phyloP scores from a whole-genome alignment of 2,113 vertebrate species.

The Dunckerocampus dactyliophorus region DNA sequence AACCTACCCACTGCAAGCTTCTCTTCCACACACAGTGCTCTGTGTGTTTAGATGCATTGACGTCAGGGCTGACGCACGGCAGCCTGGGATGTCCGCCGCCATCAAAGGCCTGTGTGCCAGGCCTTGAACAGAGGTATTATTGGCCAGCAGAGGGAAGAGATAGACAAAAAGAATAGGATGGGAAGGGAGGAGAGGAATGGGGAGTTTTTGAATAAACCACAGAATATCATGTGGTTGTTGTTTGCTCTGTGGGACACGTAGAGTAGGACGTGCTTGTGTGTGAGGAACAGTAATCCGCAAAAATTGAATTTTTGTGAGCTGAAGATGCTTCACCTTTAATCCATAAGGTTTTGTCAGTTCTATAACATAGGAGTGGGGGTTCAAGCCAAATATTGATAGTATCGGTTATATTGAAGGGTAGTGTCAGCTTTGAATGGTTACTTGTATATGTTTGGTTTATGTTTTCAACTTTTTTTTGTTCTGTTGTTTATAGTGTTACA shows the following conservation, averaged over 20 bases:
- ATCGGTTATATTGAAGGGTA: no score
- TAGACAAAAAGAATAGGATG: constrained; percentile 3
- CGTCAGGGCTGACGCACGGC: constrained; percentile 45
- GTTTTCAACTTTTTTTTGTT: no score
- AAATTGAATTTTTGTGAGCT: no score
- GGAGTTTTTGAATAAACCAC: constrained; percentile 10
- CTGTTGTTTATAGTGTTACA: no score
- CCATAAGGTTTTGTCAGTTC: no score
- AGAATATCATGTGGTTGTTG: neutral
- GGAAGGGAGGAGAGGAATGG: neutral
- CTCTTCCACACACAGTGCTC: constrained; percentile 36
- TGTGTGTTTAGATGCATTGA: constrained; percentile 40
- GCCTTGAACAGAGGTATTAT: constrained; percentile 30
- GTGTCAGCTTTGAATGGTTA: no score
- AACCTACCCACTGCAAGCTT: constrained; percentile 15
- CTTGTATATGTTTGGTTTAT: no score
- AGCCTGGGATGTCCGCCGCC: constrained; percentile 27
- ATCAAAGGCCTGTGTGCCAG: constrained; percentile 29
- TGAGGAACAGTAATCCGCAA: no score
- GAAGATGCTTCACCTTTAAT: no score
- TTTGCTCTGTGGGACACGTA: neutral
- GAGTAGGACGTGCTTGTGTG: neutral
- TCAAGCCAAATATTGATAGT: no score
- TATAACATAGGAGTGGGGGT: no score
- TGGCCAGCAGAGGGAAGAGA: constrained; percentile 27